Evolutionary conservation across 1,140 invertebrate species (phyloP), one percentile per base, ranked within the genome.

Genomic region (Neodiprion fabricii): DNA sequence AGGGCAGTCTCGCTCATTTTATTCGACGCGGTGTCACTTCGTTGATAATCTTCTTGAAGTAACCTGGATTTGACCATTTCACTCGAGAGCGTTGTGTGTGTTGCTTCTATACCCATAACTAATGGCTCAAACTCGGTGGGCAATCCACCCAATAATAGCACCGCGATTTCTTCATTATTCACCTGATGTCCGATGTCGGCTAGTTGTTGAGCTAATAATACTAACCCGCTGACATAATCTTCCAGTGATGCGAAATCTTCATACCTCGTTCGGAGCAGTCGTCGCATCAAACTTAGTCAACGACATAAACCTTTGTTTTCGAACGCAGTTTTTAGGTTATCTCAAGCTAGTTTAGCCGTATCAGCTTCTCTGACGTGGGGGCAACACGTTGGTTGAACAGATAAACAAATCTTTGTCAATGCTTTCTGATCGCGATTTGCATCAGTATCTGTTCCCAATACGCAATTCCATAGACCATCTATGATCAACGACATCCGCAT

Each of bases 21-120:
- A 53, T 53, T 53, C 50, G 50, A 53, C 2, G 50, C 50, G 14
- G 50, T 53, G 50, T 53, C 50, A 53, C 50, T 53, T 53, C 50
- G 50, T 53, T 1, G 50, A 53, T 53, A 53, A 53, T 53, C 50
- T 2, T 53, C 50, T 1, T 53, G 50, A 11, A 53, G 50, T 53
- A 53, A 53, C 50, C 50, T 53, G 50, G 50, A 53, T 53, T 53
- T 53, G 50, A 53, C 50, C 50, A 53, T 53, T 53, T 53, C 50
- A n/a, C 50, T 53, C 50, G 50, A 53, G 50, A 53, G 50, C 50
- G 50, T 53, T 53, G 50, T 53, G 50, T 53, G 50, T 53, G 50
- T 53, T 53, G 50, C 50, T 53, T 53, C 50, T 53, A 53, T 53
- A 53, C 50, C 50, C 50, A 53, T 53, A n/a, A 53, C 50, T 53